Evolutionary conservation across 2,797 vertebrate genomes (phyloP), one percentile per base, ranked within the genome.

Genomic region (Semaprochilodus insignis): DNA sequence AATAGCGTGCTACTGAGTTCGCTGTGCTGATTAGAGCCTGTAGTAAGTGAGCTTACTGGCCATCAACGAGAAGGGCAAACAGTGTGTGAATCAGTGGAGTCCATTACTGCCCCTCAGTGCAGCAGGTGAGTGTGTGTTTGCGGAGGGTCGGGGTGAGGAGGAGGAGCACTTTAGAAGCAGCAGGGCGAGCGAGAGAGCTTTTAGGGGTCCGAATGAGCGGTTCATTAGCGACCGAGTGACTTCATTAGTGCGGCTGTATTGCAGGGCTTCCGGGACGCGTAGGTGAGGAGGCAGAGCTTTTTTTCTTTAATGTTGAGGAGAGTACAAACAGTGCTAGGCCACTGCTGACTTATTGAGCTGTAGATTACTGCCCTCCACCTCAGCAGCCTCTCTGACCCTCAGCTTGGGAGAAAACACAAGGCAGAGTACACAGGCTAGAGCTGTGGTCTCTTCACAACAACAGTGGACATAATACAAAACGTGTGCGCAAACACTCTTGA

Each of bases 231-330:
- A 76, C 83, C 75, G 85, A 48, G 74, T 91, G 91, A 93, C 90
- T 93, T 93, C 90, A 92, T 94, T 93, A 92, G 87, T 84, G 84
- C 87, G 87, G 81, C 87, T 81, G 70, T 60, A 85, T 75, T 76
- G 90, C 80, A 48, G 81, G 67, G 60, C 55, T 54, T 77, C 78
- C 54, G 17, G 23, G 67, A 81, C 87, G 75, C 88, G 81, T 86
- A 87, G 89, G 85, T 90, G 89, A 82, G 77, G 81, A 75, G 80
- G 70, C 80, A 71, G 34, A 25, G 27, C 8, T 34, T 59, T 54
- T 62, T 84, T 87, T 82, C 82, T 91, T 88, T 89, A 81, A 84
- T 86, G 87, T 83, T 27, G 69, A 14, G 51, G 23, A 85, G 79
- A 83, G 74, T 87, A 87, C 91, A 91, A 87, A 91, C 86, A 88